These are phyloP conservation scores for Caenorhabditis sp. DNA, from an alignment of 2,888 invertebrate genomes.

Conservation along the genomic window DNA sequence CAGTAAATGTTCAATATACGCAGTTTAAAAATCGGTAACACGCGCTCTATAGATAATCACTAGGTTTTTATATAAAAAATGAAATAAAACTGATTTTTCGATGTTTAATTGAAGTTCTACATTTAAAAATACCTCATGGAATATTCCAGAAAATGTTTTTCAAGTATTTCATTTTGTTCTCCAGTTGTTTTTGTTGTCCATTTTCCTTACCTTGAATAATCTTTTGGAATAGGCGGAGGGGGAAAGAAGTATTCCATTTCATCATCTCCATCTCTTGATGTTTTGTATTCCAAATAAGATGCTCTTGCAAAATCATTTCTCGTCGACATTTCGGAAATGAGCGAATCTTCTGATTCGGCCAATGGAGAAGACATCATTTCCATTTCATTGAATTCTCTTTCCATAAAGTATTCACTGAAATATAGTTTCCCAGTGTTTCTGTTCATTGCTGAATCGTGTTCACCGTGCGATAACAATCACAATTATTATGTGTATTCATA, in stretches of 20 bases:
- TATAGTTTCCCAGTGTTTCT: background rate
- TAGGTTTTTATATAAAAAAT: too few species aligned
- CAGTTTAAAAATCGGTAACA: too few species aligned
- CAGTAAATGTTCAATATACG: too few species aligned
- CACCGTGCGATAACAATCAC: conserved; percentile 1
- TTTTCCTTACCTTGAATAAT: conserved; percentile 20
- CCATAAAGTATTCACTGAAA: conserved; percentile 33
- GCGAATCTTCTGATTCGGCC: conserved; percentile 46
- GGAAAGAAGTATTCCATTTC: conserved; percentile 11
- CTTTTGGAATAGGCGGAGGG: conserved; percentile 18
- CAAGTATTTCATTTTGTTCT: too few species aligned
- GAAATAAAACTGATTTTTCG: too few species aligned
- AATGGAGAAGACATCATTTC: conserved; percentile 46
- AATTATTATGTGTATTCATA: background rate
- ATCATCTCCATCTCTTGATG: conserved; percentile 17
- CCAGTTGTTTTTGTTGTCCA: too few species aligned
- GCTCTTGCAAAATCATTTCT: conserved; percentile 34
- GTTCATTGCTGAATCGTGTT: background rate
- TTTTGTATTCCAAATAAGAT: conserved; percentile 26
- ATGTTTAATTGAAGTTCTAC: too few species aligned
- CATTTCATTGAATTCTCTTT: conserved; percentile 36
- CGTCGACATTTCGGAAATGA: conserved; percentile 45
- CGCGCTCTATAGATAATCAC: too few species aligned
- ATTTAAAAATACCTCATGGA: too few species aligned
- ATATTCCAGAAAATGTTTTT: too few species aligned